Evolutionary conservation across 2,888 invertebrate genomes (phyloP).

Genomic region (Xestia rhomboidea): DNA sequence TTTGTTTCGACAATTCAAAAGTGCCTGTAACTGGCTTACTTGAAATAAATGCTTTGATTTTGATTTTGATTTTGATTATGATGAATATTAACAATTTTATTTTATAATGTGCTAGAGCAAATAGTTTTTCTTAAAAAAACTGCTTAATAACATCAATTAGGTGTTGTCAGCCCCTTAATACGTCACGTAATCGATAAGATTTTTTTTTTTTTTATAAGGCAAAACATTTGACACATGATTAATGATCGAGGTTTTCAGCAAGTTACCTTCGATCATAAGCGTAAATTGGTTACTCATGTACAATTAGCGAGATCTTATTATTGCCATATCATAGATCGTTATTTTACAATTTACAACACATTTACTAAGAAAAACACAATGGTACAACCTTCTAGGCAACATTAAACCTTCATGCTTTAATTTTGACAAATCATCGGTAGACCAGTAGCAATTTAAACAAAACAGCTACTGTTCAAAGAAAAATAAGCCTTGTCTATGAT

Average conservation of each 20-base stretch:
- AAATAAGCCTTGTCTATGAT: constrained; percentile 71
- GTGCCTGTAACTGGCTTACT: too few species aligned
- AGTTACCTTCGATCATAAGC: neutral
- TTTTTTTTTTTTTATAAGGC: too few species aligned
- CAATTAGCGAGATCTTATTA: constrained; percentile 12
- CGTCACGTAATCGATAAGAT: neutral
- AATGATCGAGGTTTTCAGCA: neutral
- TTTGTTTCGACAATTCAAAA: too few species aligned
- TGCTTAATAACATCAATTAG: too few species aligned
- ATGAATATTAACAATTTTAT: too few species aligned
- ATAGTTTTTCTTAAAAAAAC: too few species aligned
- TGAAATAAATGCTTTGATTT: too few species aligned
- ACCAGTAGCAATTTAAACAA: constrained; percentile 84
- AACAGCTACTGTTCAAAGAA: constrained; percentile 71
- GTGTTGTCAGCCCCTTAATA: too few species aligned
- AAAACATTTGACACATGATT: neutral
- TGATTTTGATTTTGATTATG: too few species aligned
- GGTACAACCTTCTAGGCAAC: constrained; percentile 20
- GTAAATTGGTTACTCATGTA: constrained; percentile 35
- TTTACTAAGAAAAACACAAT: constrained; percentile 40
- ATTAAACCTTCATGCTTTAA: constrained; percentile 78
- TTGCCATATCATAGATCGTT: constrained; percentile 26
- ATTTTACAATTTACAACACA: constrained; percentile 32
- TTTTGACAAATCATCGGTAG: constrained; percentile 78
- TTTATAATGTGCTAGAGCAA: too few species aligned